phyloP scores from a whole-genome alignment of 2,888 invertebrate species.

The Neelides folsomi region DNA sequence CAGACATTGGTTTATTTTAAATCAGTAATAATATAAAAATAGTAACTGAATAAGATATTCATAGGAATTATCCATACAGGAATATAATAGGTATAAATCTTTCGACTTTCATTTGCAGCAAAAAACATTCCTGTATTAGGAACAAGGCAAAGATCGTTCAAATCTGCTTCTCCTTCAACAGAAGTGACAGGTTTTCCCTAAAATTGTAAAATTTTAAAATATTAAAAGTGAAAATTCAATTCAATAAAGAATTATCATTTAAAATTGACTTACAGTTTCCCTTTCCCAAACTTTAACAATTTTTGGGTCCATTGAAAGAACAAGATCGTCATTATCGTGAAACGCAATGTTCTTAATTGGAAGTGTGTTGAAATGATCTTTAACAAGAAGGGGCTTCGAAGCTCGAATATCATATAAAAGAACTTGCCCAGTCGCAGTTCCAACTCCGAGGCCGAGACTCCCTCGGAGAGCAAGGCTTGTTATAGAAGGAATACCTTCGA shows the following conservation, averaged over 20 bases:
- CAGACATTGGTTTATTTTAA: too few relatives aligned
- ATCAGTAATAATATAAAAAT: too few relatives aligned
- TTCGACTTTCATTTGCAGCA: slow-evolving; percentile 85
- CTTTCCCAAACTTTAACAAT: slow-evolving; percentile 85
- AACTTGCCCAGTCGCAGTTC: slow-evolving; percentile 86
- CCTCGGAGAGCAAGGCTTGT: slow-evolving; percentile 50
- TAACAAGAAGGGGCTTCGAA: slow-evolving; percentile 69
- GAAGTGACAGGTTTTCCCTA: slow-evolving; percentile 87
- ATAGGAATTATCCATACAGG: slow-evolving; percentile 51
- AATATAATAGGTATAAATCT: slow-evolving; percentile 88
- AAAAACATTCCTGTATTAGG: slow-evolving; percentile 82
- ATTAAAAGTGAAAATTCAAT: neutral
- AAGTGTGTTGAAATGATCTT: slow-evolving; percentile 87
- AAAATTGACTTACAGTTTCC: slow-evolving; percentile 38
- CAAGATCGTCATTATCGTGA: slow-evolving; percentile 56
- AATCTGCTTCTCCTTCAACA: slow-evolving; percentile 62
- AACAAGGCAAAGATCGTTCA: slow-evolving; percentile 85
- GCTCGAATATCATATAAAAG: slow-evolving; percentile 88
- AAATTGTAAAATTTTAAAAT: slow-evolving; percentile 34
- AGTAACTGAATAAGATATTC: too few relatives aligned
- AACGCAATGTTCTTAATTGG: slow-evolving; percentile 83
- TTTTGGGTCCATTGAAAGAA: slow-evolving; percentile 77
- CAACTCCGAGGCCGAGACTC: slow-evolving; percentile 56
- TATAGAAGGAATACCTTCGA: slow-evolving; percentile 54
- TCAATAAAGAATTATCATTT: neutral